phyloP scores from a whole-genome alignment of 2,113 vertebrate species.

The Grammatotria lemairii region DNA sequence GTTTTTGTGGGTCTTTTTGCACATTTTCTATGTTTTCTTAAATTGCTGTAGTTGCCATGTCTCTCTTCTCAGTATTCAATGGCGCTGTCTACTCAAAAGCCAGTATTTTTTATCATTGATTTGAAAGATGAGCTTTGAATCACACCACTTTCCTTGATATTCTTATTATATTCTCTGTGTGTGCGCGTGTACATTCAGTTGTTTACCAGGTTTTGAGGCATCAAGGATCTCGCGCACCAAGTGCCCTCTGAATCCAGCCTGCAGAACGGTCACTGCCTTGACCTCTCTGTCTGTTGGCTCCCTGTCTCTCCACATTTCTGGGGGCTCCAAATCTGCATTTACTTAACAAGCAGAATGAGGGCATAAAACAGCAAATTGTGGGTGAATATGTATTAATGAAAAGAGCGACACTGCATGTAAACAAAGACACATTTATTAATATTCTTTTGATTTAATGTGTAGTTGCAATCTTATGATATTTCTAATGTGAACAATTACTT shows the following conservation, averaged over 20 bases:
- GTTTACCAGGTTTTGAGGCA: slow-evolving; percentile 46
- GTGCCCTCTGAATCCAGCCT: slow-evolving; percentile 64
- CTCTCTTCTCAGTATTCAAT: background rate
- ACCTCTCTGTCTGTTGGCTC: slow-evolving; percentile 60
- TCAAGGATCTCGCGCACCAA: slow-evolving; percentile 46
- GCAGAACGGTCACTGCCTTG: slow-evolving; percentile 64
- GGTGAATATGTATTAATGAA: background rate
- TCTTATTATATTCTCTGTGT: background rate
- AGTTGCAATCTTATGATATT: background rate
- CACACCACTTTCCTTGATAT: background rate
- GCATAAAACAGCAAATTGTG: background rate
- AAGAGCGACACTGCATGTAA: background rate
- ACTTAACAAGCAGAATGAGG: background rate
- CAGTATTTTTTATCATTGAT: background rate
- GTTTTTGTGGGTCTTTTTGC: background rate
- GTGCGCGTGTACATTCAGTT: background rate
- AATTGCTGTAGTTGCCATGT: background rate
- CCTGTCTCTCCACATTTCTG: slow-evolving; percentile 52
- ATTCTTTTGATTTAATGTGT: background rate
- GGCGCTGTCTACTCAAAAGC: background rate
- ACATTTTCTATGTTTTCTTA: background rate
- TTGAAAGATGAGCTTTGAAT: background rate
- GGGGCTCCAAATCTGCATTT: background rate
- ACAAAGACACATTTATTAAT: background rate
- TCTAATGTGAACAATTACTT: background rate